Evolutionary conservation across 2,888 invertebrate genomes (phyloP).

Genomic region (Drosophila prostipennis): DNA sequence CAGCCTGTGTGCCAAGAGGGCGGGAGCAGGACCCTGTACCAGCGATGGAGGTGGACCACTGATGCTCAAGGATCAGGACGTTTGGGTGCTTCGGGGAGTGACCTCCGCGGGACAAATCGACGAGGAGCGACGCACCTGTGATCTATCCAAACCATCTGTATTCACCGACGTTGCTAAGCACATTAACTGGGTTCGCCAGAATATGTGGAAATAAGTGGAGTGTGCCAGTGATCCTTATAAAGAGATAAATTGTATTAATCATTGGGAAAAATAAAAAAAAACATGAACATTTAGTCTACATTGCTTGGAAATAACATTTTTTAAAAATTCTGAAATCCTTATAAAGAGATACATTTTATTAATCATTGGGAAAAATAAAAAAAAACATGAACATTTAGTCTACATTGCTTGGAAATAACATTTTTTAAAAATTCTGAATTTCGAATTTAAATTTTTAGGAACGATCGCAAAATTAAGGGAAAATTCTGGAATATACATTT

Average conservation of each 20-base stretch:
- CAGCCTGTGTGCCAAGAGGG: slow-evolving; percentile 81
- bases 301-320: no score
- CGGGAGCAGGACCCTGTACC: slow-evolving; percentile 82
- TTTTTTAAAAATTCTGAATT: no score
- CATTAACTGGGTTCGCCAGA: slow-evolving; percentile 85
- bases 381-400: no score
- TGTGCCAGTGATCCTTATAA: neutral
- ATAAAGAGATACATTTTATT: no score
- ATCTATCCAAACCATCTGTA: slow-evolving; percentile 87
- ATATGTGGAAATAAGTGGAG: slow-evolving; percentile 60
- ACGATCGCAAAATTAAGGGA: no score
- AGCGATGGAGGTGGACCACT: slow-evolving; percentile 88
- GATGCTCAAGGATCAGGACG: slow-evolving; percentile 83
- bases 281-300: no score
- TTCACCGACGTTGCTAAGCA: slow-evolving; percentile 88
- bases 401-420: no score
- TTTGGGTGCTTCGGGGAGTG: slow-evolving; percentile 85
- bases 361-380: no score
- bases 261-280: neutral
- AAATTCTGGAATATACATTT: no score
- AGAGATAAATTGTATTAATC: slow-evolving; percentile 11
- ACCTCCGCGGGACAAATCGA: slow-evolving; percentile 84
- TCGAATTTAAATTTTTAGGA: no score
- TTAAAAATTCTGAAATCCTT: no score
- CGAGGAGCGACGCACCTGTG: slow-evolving; percentile 84